Base-by-base conservation (phyloP, 2,797 vertebrate genomes). In the Myoxocephalus aenaeus region DNA sequence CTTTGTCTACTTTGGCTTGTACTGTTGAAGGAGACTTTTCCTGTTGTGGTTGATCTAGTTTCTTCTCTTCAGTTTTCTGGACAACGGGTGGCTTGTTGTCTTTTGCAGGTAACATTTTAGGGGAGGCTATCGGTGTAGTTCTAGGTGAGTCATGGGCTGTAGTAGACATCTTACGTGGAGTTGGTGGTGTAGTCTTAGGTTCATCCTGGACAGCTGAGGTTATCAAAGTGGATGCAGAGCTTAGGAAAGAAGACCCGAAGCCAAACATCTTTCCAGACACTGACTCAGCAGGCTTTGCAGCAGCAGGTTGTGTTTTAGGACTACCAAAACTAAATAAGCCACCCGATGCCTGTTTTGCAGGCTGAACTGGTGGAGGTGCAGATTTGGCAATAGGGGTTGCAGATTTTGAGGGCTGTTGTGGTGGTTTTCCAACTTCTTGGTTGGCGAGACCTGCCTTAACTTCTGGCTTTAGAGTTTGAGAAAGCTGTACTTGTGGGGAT, bases 171-270 rank as follows among this genome's bases (percentile, higher is more conserved):
- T 95, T 98, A 61, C 76, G 79, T 87, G 89, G 87, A 25, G 82
- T 79, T 50, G 96, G 92, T 90, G 97, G 0, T 70, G 92, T 89
- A 76, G 79, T 87, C 81, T 89, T 77, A 90, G 89, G 25, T 65
- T 92, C 74, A 86, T 92, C 92, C 81, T 97, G 97, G 56, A 96
- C 94, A 0, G 96, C 94, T 61, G 97, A 96, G 2, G 97, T 96
- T 90, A 99, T 98, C 79, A 99, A 94, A 92, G 87, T 98, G 0
- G 97, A 98, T 54, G 98, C 98, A 80, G 98, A 98, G 84, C 94
- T 99, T 69, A 99, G 95, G 86, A 99, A 95, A 1, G 98, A 99
- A 48, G 97, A 97, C 25, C 98, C 97, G 93, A 99, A 99, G 42
- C 97, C 97, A 87, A 98, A 97, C 81, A 99, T 96, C 69, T 98